Evolutionary conservation across 1,140 invertebrate species (phyloP).

Genomic region (Trinorchestia longiramus): DNA sequence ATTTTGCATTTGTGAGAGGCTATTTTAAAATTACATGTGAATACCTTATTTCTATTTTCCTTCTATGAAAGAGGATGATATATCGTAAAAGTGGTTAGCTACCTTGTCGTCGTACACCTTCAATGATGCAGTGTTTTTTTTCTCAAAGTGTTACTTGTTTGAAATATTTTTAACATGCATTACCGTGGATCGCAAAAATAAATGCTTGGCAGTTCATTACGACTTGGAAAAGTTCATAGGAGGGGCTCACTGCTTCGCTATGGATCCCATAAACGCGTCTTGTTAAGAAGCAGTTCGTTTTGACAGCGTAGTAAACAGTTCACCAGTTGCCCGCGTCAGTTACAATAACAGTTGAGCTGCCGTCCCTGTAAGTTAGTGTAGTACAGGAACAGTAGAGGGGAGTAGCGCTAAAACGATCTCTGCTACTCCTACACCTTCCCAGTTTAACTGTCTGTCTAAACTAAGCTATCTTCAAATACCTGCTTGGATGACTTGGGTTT

Average conservation of each 20-base stretch:
- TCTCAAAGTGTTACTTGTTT: background rate
- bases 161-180: background rate
- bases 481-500: background rate
- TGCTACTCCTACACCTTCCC: background rate
- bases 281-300: conserved; percentile 5
- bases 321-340: conserved; percentile 28
- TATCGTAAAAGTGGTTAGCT: background rate
- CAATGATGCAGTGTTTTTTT: background rate
- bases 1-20: background rate
- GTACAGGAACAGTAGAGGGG: background rate
- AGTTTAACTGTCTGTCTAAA: background rate
- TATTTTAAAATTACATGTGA: no score
- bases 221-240: background rate
- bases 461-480: background rate
- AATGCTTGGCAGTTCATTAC: background rate
- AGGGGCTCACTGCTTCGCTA: background rate
- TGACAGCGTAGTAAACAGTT: conserved; percentile 12
- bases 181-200: background rate
- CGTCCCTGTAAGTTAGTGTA: background rate
- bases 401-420: background rate
- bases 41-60: no score
- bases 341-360: conserved; percentile 42
- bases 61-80: background rate
- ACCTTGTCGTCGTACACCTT: background rate
- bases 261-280: background rate